These are phyloP conservation scores for Xenopus borealis DNA, from an alignment of 2,113 vertebrate species.

Conservation along the genomic window DNA sequence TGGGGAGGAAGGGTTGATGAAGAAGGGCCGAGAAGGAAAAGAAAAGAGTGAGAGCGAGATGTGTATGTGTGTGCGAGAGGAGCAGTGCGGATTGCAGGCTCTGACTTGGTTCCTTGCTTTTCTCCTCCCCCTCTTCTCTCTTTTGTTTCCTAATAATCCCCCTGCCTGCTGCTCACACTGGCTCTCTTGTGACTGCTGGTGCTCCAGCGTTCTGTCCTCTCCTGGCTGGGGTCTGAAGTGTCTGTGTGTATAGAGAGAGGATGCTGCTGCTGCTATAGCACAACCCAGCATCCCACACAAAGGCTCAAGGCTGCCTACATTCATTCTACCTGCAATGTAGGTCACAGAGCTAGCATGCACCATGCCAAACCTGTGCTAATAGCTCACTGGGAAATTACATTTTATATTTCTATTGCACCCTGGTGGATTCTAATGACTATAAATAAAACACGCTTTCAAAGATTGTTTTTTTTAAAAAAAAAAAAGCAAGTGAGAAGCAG, in stretches of 20 bases:
- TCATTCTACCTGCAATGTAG: conserved; percentile 24
- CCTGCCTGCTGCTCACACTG: conserved; percentile 39
- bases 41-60: conserved; percentile 46
- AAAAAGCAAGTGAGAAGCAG: no score
- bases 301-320: conserved; percentile 27
- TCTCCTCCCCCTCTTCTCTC: conserved; percentile 43
- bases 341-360: not conserved
- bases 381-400: no score
- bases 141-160: conserved; percentile 46
- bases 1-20: conserved; percentile 57
- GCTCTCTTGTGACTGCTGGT: conserved; percentile 16
- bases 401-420: not conserved
- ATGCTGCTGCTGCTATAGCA: conserved; percentile 12
- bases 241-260: no score
- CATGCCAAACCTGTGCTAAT: not conserved
- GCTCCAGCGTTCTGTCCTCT: conserved; percentile 36
- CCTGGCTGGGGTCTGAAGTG: conserved; percentile 13
- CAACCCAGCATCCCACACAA: conserved; percentile 35
- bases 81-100: conserved; percentile 32
- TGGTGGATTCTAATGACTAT: not conserved
- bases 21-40: conserved; percentile 47
- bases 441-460: not conserved
- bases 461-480: no score
- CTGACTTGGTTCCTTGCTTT: conserved; percentile 29
- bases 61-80: conserved; percentile 52